Conservation (phyloP, 2,113 vertebrate species). For the Sorex fumeus region DNA sequence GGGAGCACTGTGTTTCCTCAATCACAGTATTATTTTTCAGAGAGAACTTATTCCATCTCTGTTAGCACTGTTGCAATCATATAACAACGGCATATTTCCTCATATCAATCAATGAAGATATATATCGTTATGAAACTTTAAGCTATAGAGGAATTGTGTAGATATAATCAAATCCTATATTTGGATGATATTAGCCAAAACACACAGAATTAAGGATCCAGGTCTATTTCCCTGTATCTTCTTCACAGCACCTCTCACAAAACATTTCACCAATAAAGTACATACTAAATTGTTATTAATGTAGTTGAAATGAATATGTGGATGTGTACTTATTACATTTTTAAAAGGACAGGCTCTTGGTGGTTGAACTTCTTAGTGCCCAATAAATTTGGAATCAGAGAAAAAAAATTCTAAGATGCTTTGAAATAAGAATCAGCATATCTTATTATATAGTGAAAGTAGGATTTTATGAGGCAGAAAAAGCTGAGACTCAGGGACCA, state of each 20-base stretch:
- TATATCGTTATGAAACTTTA: background rate
- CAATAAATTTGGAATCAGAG: background rate
- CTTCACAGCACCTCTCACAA: background rate
- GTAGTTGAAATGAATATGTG: background rate
- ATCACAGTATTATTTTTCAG: background rate
- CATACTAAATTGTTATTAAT: conserved; percentile 16
- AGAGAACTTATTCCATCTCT: background rate
- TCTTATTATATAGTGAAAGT: background rate
- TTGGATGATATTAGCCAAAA: background rate
- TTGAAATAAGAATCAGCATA: background rate
- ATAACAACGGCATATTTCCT: background rate
- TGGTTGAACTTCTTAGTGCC: background rate
- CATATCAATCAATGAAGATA: background rate
- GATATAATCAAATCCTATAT: background rate
- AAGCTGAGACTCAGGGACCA: background rate
- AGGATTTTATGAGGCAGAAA: background rate
- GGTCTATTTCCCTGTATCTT: conserved; percentile 22
- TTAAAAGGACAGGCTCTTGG: background rate
- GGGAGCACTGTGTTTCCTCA: background rate
- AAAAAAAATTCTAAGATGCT: conserved; percentile 9
- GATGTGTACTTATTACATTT: background rate
- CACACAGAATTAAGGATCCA: background rate
- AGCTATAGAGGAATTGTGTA: conserved; percentile 5
- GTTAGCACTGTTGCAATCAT: background rate
- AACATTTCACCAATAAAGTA: background rate